Base-by-base conservation (phyloP, 2,797 vertebrate genomes). In the Pagetopsis macropterus region DNA sequence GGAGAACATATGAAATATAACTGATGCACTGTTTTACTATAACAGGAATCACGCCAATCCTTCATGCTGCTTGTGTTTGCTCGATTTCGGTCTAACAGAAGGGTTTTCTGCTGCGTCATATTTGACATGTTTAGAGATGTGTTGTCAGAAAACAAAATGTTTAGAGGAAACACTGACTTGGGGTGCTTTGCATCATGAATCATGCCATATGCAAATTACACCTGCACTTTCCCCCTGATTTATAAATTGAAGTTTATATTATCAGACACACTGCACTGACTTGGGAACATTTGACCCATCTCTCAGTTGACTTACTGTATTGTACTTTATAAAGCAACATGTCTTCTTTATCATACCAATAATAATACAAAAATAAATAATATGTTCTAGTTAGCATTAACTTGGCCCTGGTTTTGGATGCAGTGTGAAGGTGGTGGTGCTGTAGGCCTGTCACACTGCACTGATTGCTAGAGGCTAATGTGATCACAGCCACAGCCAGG, bases 401-500 rank as follows among this genome's bases (percentile, higher is more conserved):
- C 37, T 62, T 31, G 31, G 40, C 48, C 49, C 50, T 33, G 52
- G 76, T 78, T 74, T 55, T 57, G 61, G 76, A 73, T 65, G 79
- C 49, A 44, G 76, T 82, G 81, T 87, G 80, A 87, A 87, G 69
- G 80, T 86, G 84, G 71, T 61, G 75, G 67, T 79, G 79, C 78
- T 76, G 75, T 52, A 60, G 86, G 63, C 71, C 78, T 9, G 75
- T 91, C 84, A 88, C 87, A 86, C 70, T 78, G 83, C 68, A 44
- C 64, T 72, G 81, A 83, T 69, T 70, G 88, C 84, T 78, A 45
- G 81, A 78, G 76, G 84, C 81, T 91, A 91, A 93, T 91, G 84
- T 90, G 91, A 92, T 93, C 90, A 90, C 72, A 87, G 86, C 63
- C 67, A 71, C 84, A 84, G 85, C 81, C 76, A 75, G 67, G 76